These are phyloP conservation scores for Vespertilio murinus DNA, from an alignment of 2,797 vertebrate genomes.

Conservation along the genomic window DNA sequence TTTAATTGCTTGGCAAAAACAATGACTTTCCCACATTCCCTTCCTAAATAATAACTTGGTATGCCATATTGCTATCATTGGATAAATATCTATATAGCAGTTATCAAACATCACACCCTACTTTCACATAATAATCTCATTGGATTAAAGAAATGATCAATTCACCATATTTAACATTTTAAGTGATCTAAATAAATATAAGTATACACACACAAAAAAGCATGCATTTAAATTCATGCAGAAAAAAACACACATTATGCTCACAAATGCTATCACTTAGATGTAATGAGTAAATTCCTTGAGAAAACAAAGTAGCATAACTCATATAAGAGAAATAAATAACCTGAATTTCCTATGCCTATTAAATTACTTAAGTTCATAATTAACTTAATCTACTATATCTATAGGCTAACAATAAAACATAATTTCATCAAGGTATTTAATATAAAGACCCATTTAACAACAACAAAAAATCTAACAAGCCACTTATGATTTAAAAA, in stretches of 20 bases:
- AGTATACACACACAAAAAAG: neutral
- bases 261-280: neutral
- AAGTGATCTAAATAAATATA: neutral
- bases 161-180: neutral
- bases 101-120: neutral
- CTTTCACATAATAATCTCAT: neutral
- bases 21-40: neutral
- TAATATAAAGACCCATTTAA: neutral
- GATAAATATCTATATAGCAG: neutral
- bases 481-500: neutral
- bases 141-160: neutral
- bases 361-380: neutral
- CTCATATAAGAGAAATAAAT: neutral
- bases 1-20: neutral
- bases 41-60: neutral
- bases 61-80: neutral
- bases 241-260: neutral
- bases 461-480: neutral
- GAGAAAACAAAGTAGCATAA: neutral
- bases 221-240: neutral
- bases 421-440: neutral
- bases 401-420: neutral
- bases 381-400: neutral
- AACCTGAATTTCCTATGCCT: neutral
- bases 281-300: neutral